These are phyloP conservation scores for Oenanthe melanoleuca DNA, from an alignment of 2,113 vertebrate species.

Conservation along the genomic window DNA sequence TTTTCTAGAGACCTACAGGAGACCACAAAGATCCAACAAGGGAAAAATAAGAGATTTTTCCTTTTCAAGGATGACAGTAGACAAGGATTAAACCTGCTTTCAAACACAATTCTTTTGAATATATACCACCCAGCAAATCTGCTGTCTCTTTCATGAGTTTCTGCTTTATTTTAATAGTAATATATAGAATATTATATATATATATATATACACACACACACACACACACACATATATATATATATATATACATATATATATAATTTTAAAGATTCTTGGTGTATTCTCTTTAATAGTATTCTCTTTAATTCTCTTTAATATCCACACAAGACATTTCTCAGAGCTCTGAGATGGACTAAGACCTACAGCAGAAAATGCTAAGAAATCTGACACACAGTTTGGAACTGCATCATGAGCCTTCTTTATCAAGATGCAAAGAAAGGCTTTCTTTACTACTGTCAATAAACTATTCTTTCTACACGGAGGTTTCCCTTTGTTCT, in stretches of 20 bases:
- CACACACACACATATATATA: too few relatives aligned
- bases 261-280: neutral
- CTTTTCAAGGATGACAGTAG: neutral
- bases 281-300: neutral
- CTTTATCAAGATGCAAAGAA: neutral
- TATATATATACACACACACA: too few relatives aligned
- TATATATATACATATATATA: neutral
- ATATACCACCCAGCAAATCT: neutral
- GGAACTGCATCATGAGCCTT: neutral
- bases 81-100: neutral
- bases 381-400: neutral
- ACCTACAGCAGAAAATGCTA: neutral
- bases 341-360: neutral
- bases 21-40: neutral
- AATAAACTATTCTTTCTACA: neutral
- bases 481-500: neutral
- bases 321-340: neutral
- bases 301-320: neutral
- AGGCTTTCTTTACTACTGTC: neutral
- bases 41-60: neutral
- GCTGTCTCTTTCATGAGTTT: neutral
- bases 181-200: neutral
- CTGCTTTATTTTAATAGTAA: neutral
- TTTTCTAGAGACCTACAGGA: neutral
- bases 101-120: neutral